Conservation (phyloP, 2,888 invertebrate genomes). For the Plagodis pulveraria region DNA sequence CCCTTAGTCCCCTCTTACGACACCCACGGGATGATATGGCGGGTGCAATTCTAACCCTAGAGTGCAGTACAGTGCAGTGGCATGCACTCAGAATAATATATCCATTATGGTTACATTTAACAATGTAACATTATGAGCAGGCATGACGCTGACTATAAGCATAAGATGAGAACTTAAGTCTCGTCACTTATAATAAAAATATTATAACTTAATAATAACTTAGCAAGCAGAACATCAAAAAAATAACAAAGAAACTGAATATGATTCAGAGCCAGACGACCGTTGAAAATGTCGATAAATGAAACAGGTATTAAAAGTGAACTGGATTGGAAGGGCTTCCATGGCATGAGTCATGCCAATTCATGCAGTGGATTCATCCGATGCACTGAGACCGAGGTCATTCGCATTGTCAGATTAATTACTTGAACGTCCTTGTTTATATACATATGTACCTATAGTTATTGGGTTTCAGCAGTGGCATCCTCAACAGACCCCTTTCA, state of each 20-base stretch:
- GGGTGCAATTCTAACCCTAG: too few species aligned
- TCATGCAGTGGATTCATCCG: constrained; percentile 28
- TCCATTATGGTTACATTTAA: too few species aligned
- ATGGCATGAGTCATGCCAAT: constrained; percentile 34
- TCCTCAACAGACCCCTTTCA: not conserved
- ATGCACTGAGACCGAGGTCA: constrained; percentile 42
- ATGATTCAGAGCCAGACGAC: constrained; percentile 6
- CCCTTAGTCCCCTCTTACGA: too few species aligned
- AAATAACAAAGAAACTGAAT: not conserved
- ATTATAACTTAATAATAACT: too few species aligned
- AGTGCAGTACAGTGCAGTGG: too few species aligned
- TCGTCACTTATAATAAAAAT: too few species aligned
- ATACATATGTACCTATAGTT: not conserved
- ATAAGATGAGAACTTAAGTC: too few species aligned
- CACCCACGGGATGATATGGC: too few species aligned
- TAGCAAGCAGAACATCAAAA: not conserved
- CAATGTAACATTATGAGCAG: too few species aligned
- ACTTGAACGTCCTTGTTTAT: constrained; percentile 48
- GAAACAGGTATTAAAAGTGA: constrained; percentile 7
- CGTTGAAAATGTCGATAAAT: not conserved
- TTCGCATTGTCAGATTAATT: constrained; percentile 54
- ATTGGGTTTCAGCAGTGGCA: constrained; percentile 9
- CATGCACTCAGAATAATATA: too few species aligned
- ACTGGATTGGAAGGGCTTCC: constrained; percentile 22
- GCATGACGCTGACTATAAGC: too few species aligned